These are phyloP conservation scores for Sebastes dallii DNA, from an alignment of 2,797 vertebrate genomes.

Conservation along the genomic window DNA sequence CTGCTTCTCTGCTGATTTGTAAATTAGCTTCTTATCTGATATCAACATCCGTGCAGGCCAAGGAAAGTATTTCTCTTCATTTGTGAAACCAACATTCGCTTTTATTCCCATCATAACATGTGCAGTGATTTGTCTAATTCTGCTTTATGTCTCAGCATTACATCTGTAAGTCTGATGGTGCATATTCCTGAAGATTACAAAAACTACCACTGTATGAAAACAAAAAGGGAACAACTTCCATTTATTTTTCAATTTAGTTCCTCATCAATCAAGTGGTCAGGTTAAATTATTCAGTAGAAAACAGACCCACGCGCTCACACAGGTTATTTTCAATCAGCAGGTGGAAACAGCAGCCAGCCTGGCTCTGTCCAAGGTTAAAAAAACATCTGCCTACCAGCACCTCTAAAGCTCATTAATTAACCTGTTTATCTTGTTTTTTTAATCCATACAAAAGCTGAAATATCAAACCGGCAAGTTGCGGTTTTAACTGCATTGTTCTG, in stretches of 20 bases:
- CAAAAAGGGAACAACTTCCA: not conserved
- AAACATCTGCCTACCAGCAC: not conserved
- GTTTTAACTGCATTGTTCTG: not conserved
- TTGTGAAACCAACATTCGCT: slow-evolving; percentile 8
- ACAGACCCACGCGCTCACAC: not conserved
- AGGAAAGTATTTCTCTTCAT: not conserved
- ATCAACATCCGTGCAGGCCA: not conserved
- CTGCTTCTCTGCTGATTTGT: slow-evolving; percentile 8
- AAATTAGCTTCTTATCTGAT: slow-evolving; percentile 12
- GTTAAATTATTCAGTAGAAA: not conserved
- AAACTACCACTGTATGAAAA: not conserved
- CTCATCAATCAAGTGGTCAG: not conserved
- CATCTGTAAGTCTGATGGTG: not conserved
- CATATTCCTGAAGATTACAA: not conserved
- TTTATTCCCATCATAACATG: not conserved
- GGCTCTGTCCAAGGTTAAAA: not conserved
- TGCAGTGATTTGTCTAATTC: not conserved
- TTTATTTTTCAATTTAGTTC: not conserved
- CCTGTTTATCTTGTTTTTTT: not conserved
- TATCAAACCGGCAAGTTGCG: not conserved
- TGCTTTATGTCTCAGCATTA: not conserved
- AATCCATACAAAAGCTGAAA: not conserved
- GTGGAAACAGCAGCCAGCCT: not conserved
- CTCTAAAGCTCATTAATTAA: not conserved
- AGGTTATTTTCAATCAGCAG: not conserved